phyloP scores from a whole-genome alignment of 2,113 vertebrate genomes.

The Campylorhamphus procurvoides region DNA sequence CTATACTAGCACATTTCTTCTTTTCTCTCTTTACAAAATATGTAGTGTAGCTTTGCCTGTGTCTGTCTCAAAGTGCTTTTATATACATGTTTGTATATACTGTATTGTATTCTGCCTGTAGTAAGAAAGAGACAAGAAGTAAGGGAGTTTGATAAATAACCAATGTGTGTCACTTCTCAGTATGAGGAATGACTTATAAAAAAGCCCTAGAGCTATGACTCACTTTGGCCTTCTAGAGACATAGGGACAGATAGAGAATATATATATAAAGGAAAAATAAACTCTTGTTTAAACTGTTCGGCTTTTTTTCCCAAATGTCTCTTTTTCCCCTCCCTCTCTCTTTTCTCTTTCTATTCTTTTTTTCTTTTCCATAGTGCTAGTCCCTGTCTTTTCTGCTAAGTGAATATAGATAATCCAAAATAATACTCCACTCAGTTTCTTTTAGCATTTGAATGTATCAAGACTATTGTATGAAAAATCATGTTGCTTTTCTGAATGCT shows the following conservation, averaged over 20 bases:
- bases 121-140: background rate
- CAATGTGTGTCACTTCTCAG: background rate
- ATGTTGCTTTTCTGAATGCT: background rate
- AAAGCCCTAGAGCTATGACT: background rate
- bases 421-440: background rate
- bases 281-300: background rate
- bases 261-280: background rate
- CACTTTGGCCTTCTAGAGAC: background rate
- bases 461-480: background rate
- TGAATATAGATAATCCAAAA: background rate
- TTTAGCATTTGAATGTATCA: background rate
- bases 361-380: background rate
- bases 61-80: background rate
- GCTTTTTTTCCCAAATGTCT: background rate
- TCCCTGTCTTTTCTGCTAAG: background rate
- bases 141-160: constrained; percentile 13
- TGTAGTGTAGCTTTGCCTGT: background rate
- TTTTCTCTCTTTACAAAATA: background rate
- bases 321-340: background rate
- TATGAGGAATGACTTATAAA: constrained; percentile 18
- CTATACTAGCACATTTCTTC: background rate
- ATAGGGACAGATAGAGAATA: background rate
- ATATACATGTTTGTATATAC: background rate
- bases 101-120: background rate
- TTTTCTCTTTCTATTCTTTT: no score